Evolutionary conservation across 2,888 invertebrate genomes (phyloP).

Genomic region (Tanytarsus gracilentus): DNA sequence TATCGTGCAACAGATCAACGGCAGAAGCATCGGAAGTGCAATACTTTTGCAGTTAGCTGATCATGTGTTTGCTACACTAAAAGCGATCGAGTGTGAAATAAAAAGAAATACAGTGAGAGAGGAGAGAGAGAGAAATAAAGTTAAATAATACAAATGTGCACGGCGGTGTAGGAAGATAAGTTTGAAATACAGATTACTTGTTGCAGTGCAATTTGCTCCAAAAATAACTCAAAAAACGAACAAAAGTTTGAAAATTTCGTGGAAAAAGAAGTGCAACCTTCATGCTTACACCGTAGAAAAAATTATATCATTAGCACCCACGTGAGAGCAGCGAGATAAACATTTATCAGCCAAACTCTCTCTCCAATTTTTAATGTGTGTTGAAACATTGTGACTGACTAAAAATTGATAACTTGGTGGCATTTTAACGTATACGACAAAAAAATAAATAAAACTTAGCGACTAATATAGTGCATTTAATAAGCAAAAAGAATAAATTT

Average conservation of each 20-base stretch:
- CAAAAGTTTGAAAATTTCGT: background rate
- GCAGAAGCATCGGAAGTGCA: no score
- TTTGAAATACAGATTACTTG: background rate
- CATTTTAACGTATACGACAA: background rate
- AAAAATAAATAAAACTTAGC: background rate
- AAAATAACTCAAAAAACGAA: background rate
- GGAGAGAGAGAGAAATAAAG: no score
- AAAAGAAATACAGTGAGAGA: background rate
- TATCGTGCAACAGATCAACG: no score
- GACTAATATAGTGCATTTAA: background rate
- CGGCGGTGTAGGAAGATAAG: slow-evolving; percentile 6
- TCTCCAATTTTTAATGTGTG: no score
- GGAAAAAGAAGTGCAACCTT: background rate
- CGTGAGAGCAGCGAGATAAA: slow-evolving; percentile 11
- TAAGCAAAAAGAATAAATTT: background rate
- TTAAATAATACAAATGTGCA: no score
- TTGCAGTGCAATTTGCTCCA: slow-evolving; percentile 2
- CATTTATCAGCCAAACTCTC: slow-evolving; percentile 9
- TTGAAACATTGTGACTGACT: no score
- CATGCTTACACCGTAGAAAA: background rate
- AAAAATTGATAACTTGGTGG: no score
- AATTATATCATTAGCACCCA: background rate
- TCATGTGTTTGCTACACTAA: no score
- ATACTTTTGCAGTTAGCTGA: no score
- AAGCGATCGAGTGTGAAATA: background rate